A percentile compares a stretch with the other conserved stretches of the same genome.
Evolutionary conservation across 2,888 invertebrate species (phyloP).

Genomic region (Eledona agricola): DNA sequence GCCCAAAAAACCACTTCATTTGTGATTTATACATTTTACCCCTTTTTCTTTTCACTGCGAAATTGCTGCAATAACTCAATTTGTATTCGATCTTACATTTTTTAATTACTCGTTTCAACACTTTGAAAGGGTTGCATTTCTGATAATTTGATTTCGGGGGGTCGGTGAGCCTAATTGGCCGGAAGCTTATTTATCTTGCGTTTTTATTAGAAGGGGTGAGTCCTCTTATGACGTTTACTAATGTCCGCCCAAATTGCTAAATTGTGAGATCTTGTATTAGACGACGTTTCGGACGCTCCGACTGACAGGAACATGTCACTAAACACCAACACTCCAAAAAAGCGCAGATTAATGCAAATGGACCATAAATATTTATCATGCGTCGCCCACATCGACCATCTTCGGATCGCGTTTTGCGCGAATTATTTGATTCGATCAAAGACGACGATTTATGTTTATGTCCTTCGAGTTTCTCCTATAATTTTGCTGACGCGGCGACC

Average conservation of each 20-base stretch:
- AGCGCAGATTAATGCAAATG: no score
- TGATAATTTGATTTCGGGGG: constrained; percentile 58
- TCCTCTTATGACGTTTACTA: constrained; percentile 24
- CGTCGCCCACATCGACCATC: no score
- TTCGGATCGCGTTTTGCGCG: no score
- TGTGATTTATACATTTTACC: constrained; percentile 58
- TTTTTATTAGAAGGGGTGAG: constrained; percentile 36
- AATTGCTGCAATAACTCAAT: constrained; percentile 63
- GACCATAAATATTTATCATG: no score
- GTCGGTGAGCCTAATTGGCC: constrained; percentile 47
- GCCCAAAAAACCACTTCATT: constrained; percentile 52
- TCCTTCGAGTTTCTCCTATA: no score
- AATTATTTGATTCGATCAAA: no score
- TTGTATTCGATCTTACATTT: constrained; percentile 63
- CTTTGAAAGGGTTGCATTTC: constrained; percentile 51
- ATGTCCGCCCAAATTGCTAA: constrained; percentile 41
- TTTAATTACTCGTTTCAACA: constrained; percentile 62
- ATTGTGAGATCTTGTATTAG: constrained; percentile 51
- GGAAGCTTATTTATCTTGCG: constrained; percentile 49
- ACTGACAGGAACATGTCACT: no score
- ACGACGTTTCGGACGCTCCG: no score
- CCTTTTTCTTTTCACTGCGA: constrained; percentile 56
- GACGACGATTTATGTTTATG: no score
- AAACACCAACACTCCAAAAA: no score
- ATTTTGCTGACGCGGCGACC: no score